phyloP scores from a whole-genome alignment of 1,140 invertebrate genomes.

The Ectropis grisescens region DNA sequence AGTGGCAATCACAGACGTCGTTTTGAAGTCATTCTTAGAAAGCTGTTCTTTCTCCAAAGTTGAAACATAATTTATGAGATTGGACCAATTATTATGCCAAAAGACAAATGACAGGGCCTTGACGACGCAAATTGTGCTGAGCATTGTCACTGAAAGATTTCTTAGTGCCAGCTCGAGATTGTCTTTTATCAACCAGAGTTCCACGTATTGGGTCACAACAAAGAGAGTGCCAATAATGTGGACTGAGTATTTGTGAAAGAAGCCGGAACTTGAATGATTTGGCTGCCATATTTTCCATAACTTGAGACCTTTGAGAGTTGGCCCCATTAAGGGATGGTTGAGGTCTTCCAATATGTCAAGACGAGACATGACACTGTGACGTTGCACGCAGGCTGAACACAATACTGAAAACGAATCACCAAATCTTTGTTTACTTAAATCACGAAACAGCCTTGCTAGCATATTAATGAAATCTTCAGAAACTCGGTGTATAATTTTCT shows the following conservation, averaged over 20 bases:
- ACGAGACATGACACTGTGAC: constrained; percentile 6
- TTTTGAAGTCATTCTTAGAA: constrained; percentile 15
- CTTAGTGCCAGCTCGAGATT: constrained; percentile 32
- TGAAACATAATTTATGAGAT: constrained; percentile 33
- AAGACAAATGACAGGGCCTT: constrained; percentile 40
- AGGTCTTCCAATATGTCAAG: constrained; percentile 23
- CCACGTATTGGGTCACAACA: constrained; percentile 41
- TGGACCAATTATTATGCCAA: constrained; percentile 38
- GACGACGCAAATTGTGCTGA: constrained; percentile 39
- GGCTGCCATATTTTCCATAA: constrained; percentile 42
- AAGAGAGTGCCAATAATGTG: constrained; percentile 35
- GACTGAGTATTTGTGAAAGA: constrained; percentile 21
- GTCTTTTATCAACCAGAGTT: constrained; percentile 36
- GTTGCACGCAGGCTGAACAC: no score
- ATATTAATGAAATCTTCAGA: no score
- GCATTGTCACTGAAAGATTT: constrained; percentile 45
- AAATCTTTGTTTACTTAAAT: no score
- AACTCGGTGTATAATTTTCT: no score
- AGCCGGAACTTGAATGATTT: constrained; percentile 7
- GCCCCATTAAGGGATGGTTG: constrained; percentile 31
- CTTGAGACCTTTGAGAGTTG: constrained; percentile 34
- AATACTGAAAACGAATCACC: no score
- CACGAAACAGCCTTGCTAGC: no score
- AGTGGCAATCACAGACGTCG: constrained; percentile 18
- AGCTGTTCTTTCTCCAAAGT: constrained; percentile 29